Evolutionary conservation across 2,888 invertebrate genomes (phyloP), one percentile per base, ranked within the genome.

Genomic region (Xylota segnis): DNA sequence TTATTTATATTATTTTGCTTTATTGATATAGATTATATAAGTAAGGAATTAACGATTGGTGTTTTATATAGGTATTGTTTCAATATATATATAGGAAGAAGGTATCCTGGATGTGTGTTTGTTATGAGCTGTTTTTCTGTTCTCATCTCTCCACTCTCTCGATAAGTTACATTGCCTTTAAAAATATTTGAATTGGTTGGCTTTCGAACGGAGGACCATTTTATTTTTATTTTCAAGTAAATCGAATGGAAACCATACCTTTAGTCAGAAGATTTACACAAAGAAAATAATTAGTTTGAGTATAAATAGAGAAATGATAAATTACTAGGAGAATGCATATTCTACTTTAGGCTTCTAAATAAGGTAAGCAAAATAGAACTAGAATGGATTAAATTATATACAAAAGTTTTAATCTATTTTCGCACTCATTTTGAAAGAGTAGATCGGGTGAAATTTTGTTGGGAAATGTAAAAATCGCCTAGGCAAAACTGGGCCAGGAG

Each of bases 81-180:
- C 6, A 18, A 32, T 47, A 45, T 47, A 45, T 54, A 32, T 27
- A 4, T 43, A 61, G 32, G 18, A 34, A 65, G 63, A 18, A 32
- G 7, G 4, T 65, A 32, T 65, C 63, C 47, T 47, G 47, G 47
- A 47, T 65, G 63, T 47, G 63, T 65, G 47, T 65, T 14, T 45
- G 14, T n/a, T 27, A 16, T 56, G 56, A 32, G 14, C 12, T 40
- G 34, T n/a, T 54, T 54, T 54, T 29, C 23, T 23, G 23, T 5
- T 54, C 14, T 54, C 29, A 5, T 54, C 29, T 6, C 29, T 54
- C 29, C 29, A 14, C 32, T 29, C 56, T 10, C 56, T 14, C 32
- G 32, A 32, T 56, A 54, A 6, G 32, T 29, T 32, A 9, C 32
- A 29, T 56, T 56, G 32, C 56, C 56, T 56, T 56, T 54, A 54